Evolutionary conservation across 2,888 invertebrate genomes (phyloP).

Genomic region (Chelonus formosanus): DNA sequence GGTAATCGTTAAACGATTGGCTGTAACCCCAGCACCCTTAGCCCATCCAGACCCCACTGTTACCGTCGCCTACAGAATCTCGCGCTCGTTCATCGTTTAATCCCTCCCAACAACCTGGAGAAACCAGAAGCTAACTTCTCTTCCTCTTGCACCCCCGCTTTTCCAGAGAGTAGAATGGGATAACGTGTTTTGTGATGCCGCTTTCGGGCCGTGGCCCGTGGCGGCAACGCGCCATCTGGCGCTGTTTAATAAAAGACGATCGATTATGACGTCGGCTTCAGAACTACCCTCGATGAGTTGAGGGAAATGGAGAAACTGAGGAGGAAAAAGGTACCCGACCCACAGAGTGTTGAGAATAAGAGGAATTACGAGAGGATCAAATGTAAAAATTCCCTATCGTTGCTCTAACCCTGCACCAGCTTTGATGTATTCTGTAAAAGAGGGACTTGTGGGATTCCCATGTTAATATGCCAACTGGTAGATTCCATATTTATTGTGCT

Average conservation of each 20-base stretch:
- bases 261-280: constrained; percentile 65
- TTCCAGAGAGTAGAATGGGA: constrained; percentile 14
- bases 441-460: constrained; percentile 35
- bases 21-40: constrained; percentile 50
- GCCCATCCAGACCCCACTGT: constrained; percentile 41
- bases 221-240: constrained; percentile 57
- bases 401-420: background rate
- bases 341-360: constrained; percentile 2
- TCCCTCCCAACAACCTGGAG: constrained; percentile 45
- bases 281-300: constrained; percentile 52
- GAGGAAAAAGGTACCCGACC: constrained; percentile 17
- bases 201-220: constrained; percentile 26
- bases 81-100: constrained; percentile 49
- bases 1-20: constrained; percentile 64
- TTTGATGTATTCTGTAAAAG: constrained; percentile 23
- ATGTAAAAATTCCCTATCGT: constrained; percentile 12
- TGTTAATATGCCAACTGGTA: constrained; percentile 38
- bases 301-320: constrained; percentile 19
- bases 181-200: constrained; percentile 12
- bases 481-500: constrained; percentile 18
- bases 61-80: constrained; percentile 33
- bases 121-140: background rate
- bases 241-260: constrained; percentile 66
- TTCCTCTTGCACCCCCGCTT: background rate
- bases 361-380: constrained; percentile 11